A percentile compares a stretch with the other conserved stretches of the same genome.
These are phyloP conservation scores for Ptycholaimellus sp. DNA, from an alignment of 2,888 invertebrate genomes.

Conservation along the genomic window DNA sequence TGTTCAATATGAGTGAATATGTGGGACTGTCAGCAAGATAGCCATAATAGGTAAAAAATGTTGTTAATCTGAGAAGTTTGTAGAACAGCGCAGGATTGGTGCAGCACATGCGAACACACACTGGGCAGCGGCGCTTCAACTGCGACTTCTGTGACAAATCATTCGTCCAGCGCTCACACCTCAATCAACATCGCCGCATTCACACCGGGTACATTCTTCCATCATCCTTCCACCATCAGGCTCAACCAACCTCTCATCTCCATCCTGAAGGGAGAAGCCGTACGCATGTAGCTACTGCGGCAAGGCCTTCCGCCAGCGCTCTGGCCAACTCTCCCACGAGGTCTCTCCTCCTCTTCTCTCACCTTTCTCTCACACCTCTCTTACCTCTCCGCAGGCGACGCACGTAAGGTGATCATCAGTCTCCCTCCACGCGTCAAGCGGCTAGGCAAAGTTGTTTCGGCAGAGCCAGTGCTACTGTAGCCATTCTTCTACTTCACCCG, in stretches of 20 bases:
- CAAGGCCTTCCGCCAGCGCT: conserved; percentile 18
- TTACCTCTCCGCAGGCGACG: no score
- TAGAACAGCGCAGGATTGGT: conserved; percentile 21
- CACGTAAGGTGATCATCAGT: no score
- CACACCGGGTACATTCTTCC: conserved; percentile 17
- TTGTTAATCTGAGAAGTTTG: conserved; percentile 7
- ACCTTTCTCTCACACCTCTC: no score
- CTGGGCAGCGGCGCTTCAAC: conserved; percentile 16
- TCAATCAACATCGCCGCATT: conserved; percentile 23
- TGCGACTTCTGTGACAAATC: conserved; percentile 17
- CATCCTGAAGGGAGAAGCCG: conserved; percentile 15
- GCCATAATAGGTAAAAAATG: neutral
- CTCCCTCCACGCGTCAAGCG: no score
- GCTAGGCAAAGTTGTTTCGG: no score
- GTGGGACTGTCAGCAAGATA: neutral
- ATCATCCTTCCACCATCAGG: no score
- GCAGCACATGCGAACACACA: conserved; percentile 21
- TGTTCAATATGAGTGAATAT: neutral
- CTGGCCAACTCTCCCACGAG: conserved; percentile 21
- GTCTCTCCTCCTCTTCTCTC: neutral
- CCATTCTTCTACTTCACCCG: no score
- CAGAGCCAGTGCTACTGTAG: no score
- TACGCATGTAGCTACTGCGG: conserved; percentile 18
- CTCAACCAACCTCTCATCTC: neutral
- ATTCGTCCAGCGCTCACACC: conserved; percentile 23